Evolutionary conservation across 2,113 vertebrate species (phyloP), one percentile per base, ranked within the genome.

Genomic region (Hirundichthys speculiger): DNA sequence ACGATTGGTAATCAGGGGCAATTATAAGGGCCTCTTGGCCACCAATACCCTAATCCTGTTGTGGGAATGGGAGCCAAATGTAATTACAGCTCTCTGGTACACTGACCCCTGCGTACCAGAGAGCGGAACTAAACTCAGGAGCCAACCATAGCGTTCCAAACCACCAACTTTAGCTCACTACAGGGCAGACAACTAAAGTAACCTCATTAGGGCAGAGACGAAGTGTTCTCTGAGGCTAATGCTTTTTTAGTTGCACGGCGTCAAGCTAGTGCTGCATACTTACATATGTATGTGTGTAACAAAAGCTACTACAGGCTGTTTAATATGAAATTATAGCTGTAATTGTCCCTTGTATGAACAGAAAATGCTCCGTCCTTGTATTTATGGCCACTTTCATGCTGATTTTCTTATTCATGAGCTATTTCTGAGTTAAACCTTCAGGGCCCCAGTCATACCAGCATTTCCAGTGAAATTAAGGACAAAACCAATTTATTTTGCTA

Each of bases 1-100:
- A 76, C 73, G 80, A 88, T 65, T 73, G 73, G 62, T 83, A 87
- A 91, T 89, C 80, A 89, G 82, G 86, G 74, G 67, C 85, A 90
- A 91, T 91, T 90, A 88, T 79, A 68, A 77, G 82, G 73, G 69
- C 69, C 80, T 82, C 84, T 85, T 77, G 83, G 80, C 81, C 74
- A 73, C 76, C 76, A 78, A 86, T 83, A 73, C 80, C 76, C 75
- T 90, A 90, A 92, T 92, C 84, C 82, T 83, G 84, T 80, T 82
- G 73, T 75, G 79, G 77, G 64, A 84, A 62, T 49, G 48, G 61
- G 70, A 86, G 79, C 84, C 82, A 89, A 87, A 85, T 75, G 77
- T 86, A 87, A 90, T 90, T 86, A 85, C 20, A 49, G 62, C 72
- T 73, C 86, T 73, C 45, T 64, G 72, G 60, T 73, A 76, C 48